Evolutionary conservation across 1,140 invertebrate genomes (phyloP).

Genomic region (Phymorhynchus buccinoides): DNA sequence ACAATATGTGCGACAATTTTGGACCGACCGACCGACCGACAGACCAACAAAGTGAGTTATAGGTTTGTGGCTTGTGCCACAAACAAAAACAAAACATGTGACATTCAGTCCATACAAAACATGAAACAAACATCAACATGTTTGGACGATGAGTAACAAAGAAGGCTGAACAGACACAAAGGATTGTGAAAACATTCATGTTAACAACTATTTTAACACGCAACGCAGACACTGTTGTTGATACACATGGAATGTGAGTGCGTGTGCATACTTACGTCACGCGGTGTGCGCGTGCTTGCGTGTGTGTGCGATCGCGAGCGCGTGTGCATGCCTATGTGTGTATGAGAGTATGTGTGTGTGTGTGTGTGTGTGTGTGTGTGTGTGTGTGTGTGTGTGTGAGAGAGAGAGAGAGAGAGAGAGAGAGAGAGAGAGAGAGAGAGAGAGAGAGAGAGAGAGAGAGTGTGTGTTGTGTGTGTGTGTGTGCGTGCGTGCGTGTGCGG

Average conservation of each 20-base stretch:
- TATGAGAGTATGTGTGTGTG: neutral
- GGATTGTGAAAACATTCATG: too few relatives aligned
- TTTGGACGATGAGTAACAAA: neutral
- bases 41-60: too few relatives aligned
- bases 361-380: conserved; percentile 17
- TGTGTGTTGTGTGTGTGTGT: too few relatives aligned
- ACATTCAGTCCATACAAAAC: neutral
- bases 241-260: neutral
- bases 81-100: neutral
- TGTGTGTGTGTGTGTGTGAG: neutral
- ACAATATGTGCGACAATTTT: too few relatives aligned
- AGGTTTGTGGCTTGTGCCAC: too few relatives aligned
- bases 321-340: neutral
- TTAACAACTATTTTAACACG: too few relatives aligned
- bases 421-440: neutral
- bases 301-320: neutral
- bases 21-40: too few relatives aligned
- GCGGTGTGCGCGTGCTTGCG: neutral
- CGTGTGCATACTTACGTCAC: neutral
- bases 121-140: too few relatives aligned
- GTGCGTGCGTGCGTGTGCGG: neutral
- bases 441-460: neutral
- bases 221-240: too few relatives aligned
- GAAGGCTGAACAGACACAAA: too few relatives aligned
- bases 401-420: neutral